These are phyloP conservation scores for Orthochromis indermauri DNA, from an alignment of 2,113 vertebrate species.

Conservation along the genomic window DNA sequence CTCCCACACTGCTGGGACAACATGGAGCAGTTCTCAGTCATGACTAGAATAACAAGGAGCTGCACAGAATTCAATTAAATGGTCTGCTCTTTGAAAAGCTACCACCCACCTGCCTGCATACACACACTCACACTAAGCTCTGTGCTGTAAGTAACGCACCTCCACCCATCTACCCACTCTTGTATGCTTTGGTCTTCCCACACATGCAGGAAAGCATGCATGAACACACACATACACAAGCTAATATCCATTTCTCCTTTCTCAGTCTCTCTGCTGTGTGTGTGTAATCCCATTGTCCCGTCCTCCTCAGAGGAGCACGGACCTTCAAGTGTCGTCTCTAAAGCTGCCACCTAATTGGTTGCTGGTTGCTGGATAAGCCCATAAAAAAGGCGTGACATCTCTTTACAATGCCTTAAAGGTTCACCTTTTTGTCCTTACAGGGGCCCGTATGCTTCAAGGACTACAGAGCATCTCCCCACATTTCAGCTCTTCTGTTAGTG, in stretches of 20 bases:
- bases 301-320: conserved; percentile 21
- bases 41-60: conserved; percentile 65
- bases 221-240: conserved; percentile 3
- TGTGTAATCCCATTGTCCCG: conserved; percentile 43
- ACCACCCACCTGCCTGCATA: conserved; percentile 41
- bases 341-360: conserved; percentile 39
- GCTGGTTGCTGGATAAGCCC: conserved; percentile 38
- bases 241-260: conserved; percentile 1
- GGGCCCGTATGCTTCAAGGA: background rate
- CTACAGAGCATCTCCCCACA: background rate
- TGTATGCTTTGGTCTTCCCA: conserved; percentile 33
- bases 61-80: conserved; percentile 65
- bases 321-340: conserved; percentile 17
- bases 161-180: conserved; percentile 23
- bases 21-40: conserved; percentile 43
- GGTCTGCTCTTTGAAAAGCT: conserved; percentile 56
- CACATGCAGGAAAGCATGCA: conserved; percentile 20
- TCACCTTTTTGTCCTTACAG: conserved; percentile 40
- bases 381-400: conserved; percentile 41
- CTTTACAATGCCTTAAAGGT: conserved; percentile 25
- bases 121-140: background rate
- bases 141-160: conserved; percentile 30
- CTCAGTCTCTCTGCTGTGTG: background rate
- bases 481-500: background rate
- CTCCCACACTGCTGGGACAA: conserved; percentile 60